Evolutionary conservation across 2,113 vertebrate genomes (phyloP), one percentile per base, ranked within the genome.

Genomic region (Pipra filicauda): DNA sequence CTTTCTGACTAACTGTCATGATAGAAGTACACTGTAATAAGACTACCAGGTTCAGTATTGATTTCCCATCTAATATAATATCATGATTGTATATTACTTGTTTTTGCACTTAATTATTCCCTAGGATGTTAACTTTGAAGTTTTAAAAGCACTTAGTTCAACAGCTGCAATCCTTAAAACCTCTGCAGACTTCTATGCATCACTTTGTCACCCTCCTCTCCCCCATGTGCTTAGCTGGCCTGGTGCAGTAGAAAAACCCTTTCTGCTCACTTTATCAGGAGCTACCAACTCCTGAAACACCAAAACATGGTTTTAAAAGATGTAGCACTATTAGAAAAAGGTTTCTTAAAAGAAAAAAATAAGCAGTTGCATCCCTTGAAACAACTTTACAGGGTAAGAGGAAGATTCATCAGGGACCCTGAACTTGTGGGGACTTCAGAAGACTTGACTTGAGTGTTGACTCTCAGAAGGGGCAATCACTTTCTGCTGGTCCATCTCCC

Each of bases 91-190:
- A 88, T 96, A 95, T 94, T 93, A 95, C 75, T 89, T 97, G 85
- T 33, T 96, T 95, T 96, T 94, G 70, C 87, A 92, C 72, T 97
- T 96, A 95, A 96, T 97, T 97, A 85, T 94, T 95, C 80, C 89
- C 87, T 37, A 9, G 28, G 86, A 94, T 95, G 93, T 96, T 97
- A 97, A 84, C 75, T 85, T 78, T 67, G 66, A 91, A 96, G 91
- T 86, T 97, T 97, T 97, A 97, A 97, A 96, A 96, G 79, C 79
- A 89, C 92, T 97, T 94, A 96, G 75, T 88, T 95, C 92, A 95
- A 65, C 74, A 92, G 84, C 89, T 90, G 54, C 90, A 89, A 96
- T 80, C 57, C 73, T 95, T 96, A 96, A 95, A 74, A 69, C 73
- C 92, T 66, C 46, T 57, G 31, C 70, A 93, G 58, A 83, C 65